These are phyloP conservation scores for Muscicapa adusta DNA, from an alignment of 2,113 vertebrate species.

Conservation along the genomic window DNA sequence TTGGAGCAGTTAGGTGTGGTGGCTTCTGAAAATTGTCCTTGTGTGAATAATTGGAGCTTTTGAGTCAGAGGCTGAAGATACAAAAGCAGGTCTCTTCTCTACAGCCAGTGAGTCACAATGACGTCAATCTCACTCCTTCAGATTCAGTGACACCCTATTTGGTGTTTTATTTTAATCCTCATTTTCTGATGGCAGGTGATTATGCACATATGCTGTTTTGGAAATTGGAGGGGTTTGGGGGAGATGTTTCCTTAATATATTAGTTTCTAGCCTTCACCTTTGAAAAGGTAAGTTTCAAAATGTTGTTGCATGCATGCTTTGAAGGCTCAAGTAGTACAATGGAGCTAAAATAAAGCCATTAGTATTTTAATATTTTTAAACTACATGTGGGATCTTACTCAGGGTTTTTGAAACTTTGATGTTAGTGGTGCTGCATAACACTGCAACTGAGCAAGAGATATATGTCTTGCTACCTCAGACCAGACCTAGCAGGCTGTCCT, in stretches of 20 bases:
- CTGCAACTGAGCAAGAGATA: neutral
- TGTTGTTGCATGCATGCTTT: neutral
- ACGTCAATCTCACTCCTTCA: neutral
- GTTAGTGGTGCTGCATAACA: neutral
- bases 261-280: neutral
- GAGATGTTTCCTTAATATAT: neutral
- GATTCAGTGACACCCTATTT: neutral
- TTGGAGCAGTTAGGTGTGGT: conserved; percentile 14
- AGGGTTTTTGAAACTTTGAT: neutral
- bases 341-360: neutral
- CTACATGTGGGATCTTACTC: neutral
- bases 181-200: neutral
- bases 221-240: rapidly evolving
- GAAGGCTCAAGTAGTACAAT: neutral
- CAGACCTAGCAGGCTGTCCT: neutral
- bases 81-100: conserved; percentile 1
- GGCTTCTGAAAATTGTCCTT: neutral
- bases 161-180: neutral
- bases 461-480: neutral
- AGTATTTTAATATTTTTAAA: neutral
- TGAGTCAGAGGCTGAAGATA: conserved; percentile 30
- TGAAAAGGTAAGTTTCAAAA: neutral
- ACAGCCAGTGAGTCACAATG: neutral
- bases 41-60: neutral
- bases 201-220: neutral